A percentile compares a stretch with the other conserved stretches of the same genome.
Conservation (phyloP, 2,888 invertebrate species). For the Melipona beecheii region DNA sequence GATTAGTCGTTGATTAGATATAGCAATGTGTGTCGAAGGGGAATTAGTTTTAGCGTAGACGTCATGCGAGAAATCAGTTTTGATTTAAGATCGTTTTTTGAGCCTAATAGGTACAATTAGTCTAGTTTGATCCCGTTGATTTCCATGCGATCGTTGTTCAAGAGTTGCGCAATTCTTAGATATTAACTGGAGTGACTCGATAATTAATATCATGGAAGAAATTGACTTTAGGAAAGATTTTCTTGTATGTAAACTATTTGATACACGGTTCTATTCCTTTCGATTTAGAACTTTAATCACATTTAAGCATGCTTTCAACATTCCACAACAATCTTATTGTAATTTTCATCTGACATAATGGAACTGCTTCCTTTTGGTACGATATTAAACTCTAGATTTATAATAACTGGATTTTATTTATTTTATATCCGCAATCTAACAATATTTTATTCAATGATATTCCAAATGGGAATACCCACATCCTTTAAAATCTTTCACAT, state of each 20-base stretch:
- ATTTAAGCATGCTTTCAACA: background rate
- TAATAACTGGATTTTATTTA: too few relatives aligned
- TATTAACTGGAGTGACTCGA: background rate
- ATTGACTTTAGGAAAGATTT: background rate
- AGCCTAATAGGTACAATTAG: background rate
- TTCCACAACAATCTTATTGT: background rate
- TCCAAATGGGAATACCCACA: too few relatives aligned
- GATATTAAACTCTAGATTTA: too few relatives aligned
- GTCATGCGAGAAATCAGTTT: constrained; percentile 44
- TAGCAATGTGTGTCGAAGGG: constrained; percentile 27
- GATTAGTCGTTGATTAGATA: constrained; percentile 60
- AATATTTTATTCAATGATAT: too few relatives aligned
- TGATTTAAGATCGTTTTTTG: constrained; percentile 26
- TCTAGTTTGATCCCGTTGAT: background rate
- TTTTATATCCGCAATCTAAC: too few relatives aligned
- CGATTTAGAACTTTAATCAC: too few relatives aligned
- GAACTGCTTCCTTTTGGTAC: background rate
- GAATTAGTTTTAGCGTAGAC: constrained; percentile 32
- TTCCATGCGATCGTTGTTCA: background rate
- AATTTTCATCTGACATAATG: background rate
- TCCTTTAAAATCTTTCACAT: too few relatives aligned
- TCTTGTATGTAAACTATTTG: background rate
- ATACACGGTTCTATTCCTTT: background rate
- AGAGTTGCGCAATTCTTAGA: background rate
- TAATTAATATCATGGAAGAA: background rate